Percentiles rank a stretch among this genome's conserved stretches.
phyloP scores from a whole-genome alignment of 1,140 invertebrate genomes.

The Aphelinus certus region DNA sequence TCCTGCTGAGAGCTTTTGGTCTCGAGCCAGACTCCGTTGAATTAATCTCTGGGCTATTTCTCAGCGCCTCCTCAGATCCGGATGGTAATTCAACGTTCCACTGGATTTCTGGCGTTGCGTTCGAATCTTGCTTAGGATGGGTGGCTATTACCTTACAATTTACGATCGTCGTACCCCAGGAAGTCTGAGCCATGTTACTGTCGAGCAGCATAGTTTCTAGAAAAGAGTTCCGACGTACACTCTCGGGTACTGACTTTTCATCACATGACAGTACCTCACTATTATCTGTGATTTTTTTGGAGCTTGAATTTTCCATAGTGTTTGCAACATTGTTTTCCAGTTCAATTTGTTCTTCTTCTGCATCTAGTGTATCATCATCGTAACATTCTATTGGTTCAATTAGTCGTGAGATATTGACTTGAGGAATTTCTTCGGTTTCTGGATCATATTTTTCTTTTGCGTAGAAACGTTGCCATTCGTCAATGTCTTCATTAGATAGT shows the following conservation, averaged over 20 bases:
- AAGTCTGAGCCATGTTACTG: conserved; percentile 24
- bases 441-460: not conserved
- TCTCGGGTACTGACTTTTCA: conserved; percentile 37
- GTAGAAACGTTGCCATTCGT: not conserved
- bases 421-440: not conserved
- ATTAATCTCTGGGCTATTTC: not conserved
- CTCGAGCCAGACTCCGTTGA: not conserved
- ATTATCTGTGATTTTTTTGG: not conserved
- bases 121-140: conserved; percentile 40
- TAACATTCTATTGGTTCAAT: not conserved
- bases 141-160: conserved; percentile 46
- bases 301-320: not conserved
- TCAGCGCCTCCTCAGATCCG: not conserved
- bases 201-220: conserved; percentile 55
- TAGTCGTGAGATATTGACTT: not conserved
- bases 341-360: not conserved
- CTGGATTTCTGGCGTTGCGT: not conserved
- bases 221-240: conserved; percentile 48
- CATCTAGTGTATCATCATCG: not conserved
- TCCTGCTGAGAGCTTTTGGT: not conserved
- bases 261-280: not conserved
- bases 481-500: not conserved
- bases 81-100: too few species aligned
- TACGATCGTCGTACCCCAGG: not conserved
- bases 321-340: too few species aligned